Percentiles rank a stretch among this genome's conserved stretches.
phyloP scores from a whole-genome alignment of 2,888 invertebrate species.

The Buathra laborator region DNA sequence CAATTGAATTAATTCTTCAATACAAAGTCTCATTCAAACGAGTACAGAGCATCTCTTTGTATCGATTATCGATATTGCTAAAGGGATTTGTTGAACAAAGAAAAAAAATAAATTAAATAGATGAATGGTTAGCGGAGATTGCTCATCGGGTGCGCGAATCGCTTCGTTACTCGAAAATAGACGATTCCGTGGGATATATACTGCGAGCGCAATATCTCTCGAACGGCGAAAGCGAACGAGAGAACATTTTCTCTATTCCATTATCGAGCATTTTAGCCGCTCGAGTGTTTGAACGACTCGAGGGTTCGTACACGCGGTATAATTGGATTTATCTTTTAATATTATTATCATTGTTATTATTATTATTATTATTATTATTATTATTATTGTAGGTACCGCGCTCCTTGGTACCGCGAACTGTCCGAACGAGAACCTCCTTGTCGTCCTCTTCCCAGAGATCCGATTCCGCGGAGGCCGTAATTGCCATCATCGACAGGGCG shows the following conservation, averaged over 20 bases:
- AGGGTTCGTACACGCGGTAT: neutral
- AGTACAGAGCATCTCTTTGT: slow-evolving; percentile 48
- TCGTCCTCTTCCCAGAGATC: slow-evolving; percentile 93
- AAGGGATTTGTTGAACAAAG: neutral
- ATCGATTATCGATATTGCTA: slow-evolving; percentile 51
- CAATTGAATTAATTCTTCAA: slow-evolving; percentile 27
- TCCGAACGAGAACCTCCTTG: slow-evolving; percentile 92
- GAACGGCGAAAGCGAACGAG: neutral
- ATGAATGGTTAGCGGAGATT: slow-evolving; percentile 14
- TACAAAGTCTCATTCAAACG: neutral
- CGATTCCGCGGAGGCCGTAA: slow-evolving; percentile 86
- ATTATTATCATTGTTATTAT: slow-evolving; percentile 19
- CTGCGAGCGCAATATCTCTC: neutral
- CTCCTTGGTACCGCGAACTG: slow-evolving; percentile 92
- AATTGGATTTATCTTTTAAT: slow-evolving; percentile 17
- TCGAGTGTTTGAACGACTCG: neutral
- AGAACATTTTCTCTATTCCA: neutral
- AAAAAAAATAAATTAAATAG: neutral
- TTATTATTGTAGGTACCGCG: slow-evolving; percentile 85
- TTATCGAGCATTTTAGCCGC: slow-evolving; percentile 1
- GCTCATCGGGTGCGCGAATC: neutral
- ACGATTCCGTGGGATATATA: slow-evolving; percentile 8
- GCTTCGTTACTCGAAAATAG: slow-evolving; percentile 29
- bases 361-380: slow-evolving; percentile 7
- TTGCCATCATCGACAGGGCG: slow-evolving; percentile 86